phyloP scores from a whole-genome alignment of 2,888 invertebrate genomes.

The Colletes collaris region DNA sequence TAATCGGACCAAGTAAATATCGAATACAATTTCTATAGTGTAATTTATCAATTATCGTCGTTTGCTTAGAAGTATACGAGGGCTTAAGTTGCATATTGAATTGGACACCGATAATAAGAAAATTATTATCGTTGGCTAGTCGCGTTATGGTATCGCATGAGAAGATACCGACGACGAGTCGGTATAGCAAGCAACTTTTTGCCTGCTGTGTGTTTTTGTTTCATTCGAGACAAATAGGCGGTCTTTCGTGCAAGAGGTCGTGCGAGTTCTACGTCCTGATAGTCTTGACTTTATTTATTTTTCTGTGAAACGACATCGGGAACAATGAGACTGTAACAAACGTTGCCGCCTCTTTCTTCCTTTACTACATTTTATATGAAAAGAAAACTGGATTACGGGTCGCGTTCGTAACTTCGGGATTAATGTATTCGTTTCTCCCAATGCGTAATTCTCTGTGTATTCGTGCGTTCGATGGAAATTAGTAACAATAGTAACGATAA shows the following conservation, averaged over 20 bases:
- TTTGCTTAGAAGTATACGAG: no score
- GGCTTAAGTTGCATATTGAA: no score
- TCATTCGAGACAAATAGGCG: conserved; percentile 41
- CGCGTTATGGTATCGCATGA: conserved; percentile 1
- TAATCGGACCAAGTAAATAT: no score
- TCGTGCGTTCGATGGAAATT: conserved; percentile 5
- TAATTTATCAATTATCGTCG: conserved; percentile 15
- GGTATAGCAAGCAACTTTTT: conserved; percentile 37
- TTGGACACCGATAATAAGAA: conserved; percentile 10
- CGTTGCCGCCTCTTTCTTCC: conserved; percentile 22
- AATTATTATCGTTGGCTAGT: conserved; percentile 19
- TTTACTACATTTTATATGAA: conserved; percentile 28
- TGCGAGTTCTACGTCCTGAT: conserved; percentile 3
- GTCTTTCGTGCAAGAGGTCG: conserved; percentile 31
- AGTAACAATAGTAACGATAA: no score
- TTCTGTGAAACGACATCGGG: conserved; percentile 22
- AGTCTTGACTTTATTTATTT: conserved; percentile 42
- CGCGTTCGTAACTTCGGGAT: neutral
- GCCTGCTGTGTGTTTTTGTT: conserved; percentile 42
- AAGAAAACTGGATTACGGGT: conserved; percentile 31
- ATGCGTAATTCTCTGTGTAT: neutral
- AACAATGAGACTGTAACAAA: conserved; percentile 45
- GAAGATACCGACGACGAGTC: neutral
- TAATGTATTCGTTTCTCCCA: neutral
- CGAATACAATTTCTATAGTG: neutral